phyloP scores from a whole-genome alignment of 2,888 invertebrate genomes.

The Rhyacophila evoluta region DNA sequence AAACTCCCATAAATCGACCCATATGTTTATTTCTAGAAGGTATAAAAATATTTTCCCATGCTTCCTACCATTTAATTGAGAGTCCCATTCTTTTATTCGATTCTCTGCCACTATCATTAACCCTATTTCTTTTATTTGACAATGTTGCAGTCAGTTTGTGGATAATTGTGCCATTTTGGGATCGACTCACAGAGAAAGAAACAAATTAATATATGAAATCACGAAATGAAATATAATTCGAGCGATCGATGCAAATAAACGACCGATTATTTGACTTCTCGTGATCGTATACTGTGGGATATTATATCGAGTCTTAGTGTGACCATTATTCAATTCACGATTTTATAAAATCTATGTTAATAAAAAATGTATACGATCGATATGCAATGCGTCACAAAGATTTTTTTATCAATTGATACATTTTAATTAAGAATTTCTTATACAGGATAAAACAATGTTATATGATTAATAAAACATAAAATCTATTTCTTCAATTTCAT shows the following conservation, averaged over 20 bases:
- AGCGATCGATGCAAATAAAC: slow-evolving; percentile 18
- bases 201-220: background rate
- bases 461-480: too few species aligned
- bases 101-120: background rate
- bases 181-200: background rate
- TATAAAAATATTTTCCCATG: background rate
- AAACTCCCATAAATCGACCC: background rate
- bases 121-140: slow-evolving; percentile 10
- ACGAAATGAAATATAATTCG: background rate
- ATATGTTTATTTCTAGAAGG: background rate
- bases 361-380: too few species aligned
- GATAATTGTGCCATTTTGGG: slow-evolving; percentile 24
- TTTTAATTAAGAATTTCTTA: too few species aligned
- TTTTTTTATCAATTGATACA: too few species aligned
- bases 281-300: background rate
- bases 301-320: background rate
- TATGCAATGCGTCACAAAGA: too few species aligned
- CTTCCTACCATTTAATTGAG: slow-evolving; percentile 14
- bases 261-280: slow-evolving; percentile 9
- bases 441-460: too few species aligned
- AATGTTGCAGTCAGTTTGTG: background rate
- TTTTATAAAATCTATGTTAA: too few species aligned
- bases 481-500: too few species aligned
- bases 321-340: background rate
- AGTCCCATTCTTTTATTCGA: background rate